A percentile compares a stretch with the other conserved stretches of the same genome.
Conservation (phyloP, 2,797 vertebrate genomes). For the Poeciliopsis presidionis region DNA sequence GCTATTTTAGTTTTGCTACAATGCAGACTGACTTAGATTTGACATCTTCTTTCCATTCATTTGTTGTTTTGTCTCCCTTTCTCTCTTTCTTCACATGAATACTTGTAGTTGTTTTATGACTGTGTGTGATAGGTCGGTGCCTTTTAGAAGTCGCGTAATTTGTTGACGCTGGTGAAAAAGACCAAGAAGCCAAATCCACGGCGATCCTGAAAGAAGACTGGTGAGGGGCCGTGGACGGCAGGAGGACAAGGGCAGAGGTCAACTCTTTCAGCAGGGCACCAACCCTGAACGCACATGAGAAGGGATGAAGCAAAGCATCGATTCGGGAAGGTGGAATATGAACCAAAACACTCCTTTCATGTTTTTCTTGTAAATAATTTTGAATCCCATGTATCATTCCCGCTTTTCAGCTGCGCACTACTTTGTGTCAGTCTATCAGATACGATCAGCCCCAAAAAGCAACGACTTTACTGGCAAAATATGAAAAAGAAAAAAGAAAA, state of each 20-base stretch:
- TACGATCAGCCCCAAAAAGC: no score
- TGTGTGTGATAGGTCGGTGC: neutral
- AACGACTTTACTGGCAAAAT: no score
- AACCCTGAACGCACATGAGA: neutral
- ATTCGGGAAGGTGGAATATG: neutral
- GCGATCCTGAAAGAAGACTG: neutral
- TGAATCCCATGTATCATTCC: neutral
- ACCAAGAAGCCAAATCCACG: neutral
- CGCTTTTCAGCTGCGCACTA: neutral
- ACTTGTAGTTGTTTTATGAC: neutral
- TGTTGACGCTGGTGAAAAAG: neutral
- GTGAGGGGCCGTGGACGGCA: neutral
- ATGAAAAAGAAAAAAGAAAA: no score
- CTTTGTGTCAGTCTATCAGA: no score
- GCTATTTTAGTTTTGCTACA: neutral
- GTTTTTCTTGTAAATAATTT: conserved; percentile 2
- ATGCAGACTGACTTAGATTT: neutral
- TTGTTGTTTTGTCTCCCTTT: neutral
- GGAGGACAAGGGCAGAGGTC: neutral
- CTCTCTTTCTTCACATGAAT: neutral
- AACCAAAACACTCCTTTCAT: neutral
- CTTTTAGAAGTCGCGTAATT: neutral
- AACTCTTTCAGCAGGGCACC: neutral
- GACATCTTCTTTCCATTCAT: neutral
- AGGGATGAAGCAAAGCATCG: neutral